These are phyloP conservation scores for Anableps anableps DNA, from an alignment of 2,797 vertebrate species.

Conservation along the genomic window DNA sequence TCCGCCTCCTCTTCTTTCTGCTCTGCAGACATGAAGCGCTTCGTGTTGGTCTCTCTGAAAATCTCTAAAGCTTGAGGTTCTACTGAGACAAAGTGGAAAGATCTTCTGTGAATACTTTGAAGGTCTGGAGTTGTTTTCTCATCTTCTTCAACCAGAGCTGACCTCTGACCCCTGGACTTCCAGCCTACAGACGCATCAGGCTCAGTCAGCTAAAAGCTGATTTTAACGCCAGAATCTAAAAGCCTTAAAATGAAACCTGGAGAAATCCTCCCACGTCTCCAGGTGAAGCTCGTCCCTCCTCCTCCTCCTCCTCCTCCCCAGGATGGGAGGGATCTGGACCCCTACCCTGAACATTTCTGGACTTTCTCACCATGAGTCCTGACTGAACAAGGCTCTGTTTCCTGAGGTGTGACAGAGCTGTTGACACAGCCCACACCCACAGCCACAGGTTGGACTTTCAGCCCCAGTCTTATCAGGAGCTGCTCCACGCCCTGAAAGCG, in stretches of 20 bases:
- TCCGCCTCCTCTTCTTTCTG: no score
- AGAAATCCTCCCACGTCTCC: not conserved
- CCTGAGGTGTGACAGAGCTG: not conserved
- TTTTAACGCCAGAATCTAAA: not conserved
- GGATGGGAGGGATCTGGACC: not conserved
- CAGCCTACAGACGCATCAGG: not conserved
- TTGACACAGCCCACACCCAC: not conserved
- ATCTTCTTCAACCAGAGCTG: not conserved
- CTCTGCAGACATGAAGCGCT: no score
- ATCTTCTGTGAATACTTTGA: not conserved
- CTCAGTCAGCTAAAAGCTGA: not conserved
- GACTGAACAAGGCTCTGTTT: not conserved
- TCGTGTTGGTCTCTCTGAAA: no score
- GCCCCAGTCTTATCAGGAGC: constrained; percentile 40
- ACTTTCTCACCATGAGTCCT: no score
- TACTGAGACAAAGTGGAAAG: no score
- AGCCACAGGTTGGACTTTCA: not conserved
- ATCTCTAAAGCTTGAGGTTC: no score
- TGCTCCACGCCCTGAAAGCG: constrained; percentile 47
- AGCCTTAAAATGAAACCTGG: not conserved
- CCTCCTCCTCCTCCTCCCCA: not conserved
- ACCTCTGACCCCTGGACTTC: not conserved
- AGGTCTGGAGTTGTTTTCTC: not conserved
- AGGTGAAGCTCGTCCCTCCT: not conserved
- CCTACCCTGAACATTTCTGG: no score